phyloP scores from a whole-genome alignment of 1,140 invertebrate genomes.

The Pararge aegeria region DNA sequence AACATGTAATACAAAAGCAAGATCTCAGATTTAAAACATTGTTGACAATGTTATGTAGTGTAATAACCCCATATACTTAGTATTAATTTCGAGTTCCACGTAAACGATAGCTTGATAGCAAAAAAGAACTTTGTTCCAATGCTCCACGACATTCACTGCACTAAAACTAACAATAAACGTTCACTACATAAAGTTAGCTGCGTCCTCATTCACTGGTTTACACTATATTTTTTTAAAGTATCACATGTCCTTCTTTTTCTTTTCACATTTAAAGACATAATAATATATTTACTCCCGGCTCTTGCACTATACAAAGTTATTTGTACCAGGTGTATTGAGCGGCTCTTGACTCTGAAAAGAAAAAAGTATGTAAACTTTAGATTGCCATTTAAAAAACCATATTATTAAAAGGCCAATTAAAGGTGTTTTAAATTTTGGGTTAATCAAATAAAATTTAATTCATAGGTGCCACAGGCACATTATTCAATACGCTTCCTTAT shows the following conservation, averaged over 20 bases:
- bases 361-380: conserved; percentile 14
- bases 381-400: neutral
- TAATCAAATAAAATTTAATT: too few species aligned
- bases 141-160: conserved; percentile 49
- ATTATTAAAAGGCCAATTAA: neutral
- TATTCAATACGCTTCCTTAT: too few species aligned
- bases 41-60: conserved; percentile 17
- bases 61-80: neutral
- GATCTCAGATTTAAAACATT: conserved; percentile 32
- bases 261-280: conserved; percentile 73
- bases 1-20: conserved; percentile 34
- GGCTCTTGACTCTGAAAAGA: conserved; percentile 85
- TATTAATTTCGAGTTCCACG: conserved; percentile 55
- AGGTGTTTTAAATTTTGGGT: too few species aligned
- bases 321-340: conserved; percentile 85
- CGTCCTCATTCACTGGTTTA: conserved; percentile 66
- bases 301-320: conserved; percentile 83
- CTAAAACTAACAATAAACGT: conserved; percentile 54
- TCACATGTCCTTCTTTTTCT: conserved; percentile 76
- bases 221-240: conserved; percentile 58
- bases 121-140: conserved; percentile 52
- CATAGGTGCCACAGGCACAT: too few species aligned
- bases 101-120: conserved; percentile 38
- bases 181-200: conserved; percentile 55
- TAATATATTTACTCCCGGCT: conserved; percentile 71